phyloP scores from a whole-genome alignment of 1,140 invertebrate species.

The Euwallacea fornicatus region DNA sequence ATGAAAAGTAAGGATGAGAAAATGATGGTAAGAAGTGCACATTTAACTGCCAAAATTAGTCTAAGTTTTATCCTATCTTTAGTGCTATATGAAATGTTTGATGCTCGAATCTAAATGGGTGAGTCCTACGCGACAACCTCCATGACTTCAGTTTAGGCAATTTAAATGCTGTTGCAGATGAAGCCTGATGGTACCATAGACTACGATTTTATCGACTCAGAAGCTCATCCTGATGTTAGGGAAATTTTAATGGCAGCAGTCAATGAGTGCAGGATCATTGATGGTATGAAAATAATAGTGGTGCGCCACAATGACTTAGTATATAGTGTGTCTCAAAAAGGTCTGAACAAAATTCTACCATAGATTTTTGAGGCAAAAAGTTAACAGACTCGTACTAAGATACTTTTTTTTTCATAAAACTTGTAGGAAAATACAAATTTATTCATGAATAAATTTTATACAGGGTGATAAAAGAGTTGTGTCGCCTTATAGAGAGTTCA shows the following conservation, averaged over 20 bases:
- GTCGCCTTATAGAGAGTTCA: too few relatives aligned
- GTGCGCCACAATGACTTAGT: background rate
- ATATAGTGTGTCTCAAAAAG: too few relatives aligned
- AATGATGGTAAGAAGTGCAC: slow-evolving; percentile 37
- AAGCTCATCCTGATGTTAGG: slow-evolving; percentile 39
- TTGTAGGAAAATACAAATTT: too few relatives aligned
- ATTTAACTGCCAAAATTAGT: too few relatives aligned
- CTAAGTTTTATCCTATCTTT: slow-evolving; percentile 21
- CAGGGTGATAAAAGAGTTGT: too few relatives aligned
- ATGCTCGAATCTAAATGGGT: slow-evolving; percentile 46
- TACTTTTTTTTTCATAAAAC: too few relatives aligned
- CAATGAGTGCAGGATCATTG: slow-evolving; percentile 41
- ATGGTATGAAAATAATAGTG: slow-evolving; percentile 28
- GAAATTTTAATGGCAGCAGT: slow-evolving; percentile 40
- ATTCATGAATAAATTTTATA: too few relatives aligned
- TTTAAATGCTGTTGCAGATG: slow-evolving; percentile 37
- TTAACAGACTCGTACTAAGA: too few relatives aligned
- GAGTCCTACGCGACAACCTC: background rate
- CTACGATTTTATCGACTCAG: slow-evolving; percentile 40
- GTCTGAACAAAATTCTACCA: too few relatives aligned
- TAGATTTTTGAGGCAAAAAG: too few relatives aligned
- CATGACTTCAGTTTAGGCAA: background rate
- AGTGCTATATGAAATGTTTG: slow-evolving; percentile 46
- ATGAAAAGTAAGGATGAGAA: slow-evolving; percentile 36
- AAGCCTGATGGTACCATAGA: slow-evolving; percentile 39